Evolutionary conservation across 2,113 vertebrate species (phyloP).

Genomic region (Albula glossodonta): DNA sequence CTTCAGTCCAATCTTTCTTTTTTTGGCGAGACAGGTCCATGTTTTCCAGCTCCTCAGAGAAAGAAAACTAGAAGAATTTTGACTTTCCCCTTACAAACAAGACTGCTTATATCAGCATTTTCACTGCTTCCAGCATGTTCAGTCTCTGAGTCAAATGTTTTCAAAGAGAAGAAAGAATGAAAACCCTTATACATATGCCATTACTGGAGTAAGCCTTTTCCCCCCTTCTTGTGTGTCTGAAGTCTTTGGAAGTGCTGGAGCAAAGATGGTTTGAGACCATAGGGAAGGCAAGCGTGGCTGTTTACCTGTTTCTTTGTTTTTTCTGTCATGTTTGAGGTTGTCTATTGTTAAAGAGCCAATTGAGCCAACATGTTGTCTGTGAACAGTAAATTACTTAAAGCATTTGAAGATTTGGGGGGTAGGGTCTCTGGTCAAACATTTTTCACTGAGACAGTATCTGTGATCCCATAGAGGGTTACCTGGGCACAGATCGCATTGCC

Average conservation of each 20-base stretch:
- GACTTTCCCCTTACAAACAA: constrained; percentile 3
- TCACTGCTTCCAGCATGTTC: neutral
- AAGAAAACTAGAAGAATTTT: neutral
- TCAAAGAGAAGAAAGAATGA: neutral
- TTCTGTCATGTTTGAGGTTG: neutral
- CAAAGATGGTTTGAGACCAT: neutral
- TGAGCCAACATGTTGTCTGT: neutral
- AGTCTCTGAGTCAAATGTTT: neutral
- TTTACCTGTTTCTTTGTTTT: constrained; percentile 16
- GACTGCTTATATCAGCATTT: constrained; percentile 5
- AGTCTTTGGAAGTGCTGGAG: neutral
- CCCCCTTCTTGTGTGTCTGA: neutral
- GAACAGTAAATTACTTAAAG: neutral
- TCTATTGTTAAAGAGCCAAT: constrained; percentile 11
- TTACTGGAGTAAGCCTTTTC: neutral
- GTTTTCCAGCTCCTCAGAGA: neutral
- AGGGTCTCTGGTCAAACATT: constrained; percentile 4
- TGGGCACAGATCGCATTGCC: neutral
- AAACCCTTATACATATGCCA: neutral
- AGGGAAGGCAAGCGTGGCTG: neutral
- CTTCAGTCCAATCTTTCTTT: neutral
- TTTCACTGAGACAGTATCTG: neutral
- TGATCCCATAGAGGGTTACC: neutral
- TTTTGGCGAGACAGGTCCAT: neutral
- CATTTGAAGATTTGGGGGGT: no score